A percentile compares a stretch with the other conserved stretches of the same genome.
phyloP scores from a whole-genome alignment of 2,888 invertebrate species.

The Tinea semifulvella region DNA sequence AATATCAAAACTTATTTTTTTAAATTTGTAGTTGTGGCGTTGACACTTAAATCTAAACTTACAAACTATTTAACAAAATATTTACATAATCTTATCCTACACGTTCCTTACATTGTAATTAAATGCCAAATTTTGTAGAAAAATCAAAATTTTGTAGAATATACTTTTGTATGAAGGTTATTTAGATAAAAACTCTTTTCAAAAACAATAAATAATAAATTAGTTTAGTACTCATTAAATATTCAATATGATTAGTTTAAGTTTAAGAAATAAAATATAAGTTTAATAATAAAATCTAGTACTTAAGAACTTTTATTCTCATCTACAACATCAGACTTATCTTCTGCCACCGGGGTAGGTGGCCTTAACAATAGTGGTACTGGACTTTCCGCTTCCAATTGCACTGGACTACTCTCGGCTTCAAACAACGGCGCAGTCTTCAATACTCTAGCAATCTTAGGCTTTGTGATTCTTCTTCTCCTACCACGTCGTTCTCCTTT shows the following conservation, averaged over 20 bases:
- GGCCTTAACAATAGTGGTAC: constrained; percentile 39
- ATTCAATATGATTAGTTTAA: not conserved
- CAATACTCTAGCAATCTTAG: constrained; percentile 36
- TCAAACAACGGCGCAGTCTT: constrained; percentile 49
- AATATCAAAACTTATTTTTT: not conserved
- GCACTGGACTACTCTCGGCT: constrained; percentile 29
- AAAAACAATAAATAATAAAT: not conserved
- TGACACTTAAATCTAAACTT: not conserved
- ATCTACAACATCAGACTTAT: constrained; percentile 30
- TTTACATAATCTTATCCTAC: constrained; percentile 16
- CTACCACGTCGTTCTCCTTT: constrained; percentile 37
- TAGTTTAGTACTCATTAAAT: not conserved
- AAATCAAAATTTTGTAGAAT: constrained; percentile 1
- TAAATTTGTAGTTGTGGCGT: constrained; percentile 10
- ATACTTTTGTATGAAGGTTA: not conserved
- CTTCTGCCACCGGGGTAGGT: constrained; percentile 35
- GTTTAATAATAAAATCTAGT: not conserved
- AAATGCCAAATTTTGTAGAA: constrained; percentile 25
- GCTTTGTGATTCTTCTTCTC: constrained; percentile 38
- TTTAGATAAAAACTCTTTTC: too few species aligned
- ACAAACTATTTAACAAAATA: not conserved
- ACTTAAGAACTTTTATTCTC: constrained; percentile 19
- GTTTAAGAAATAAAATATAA: not conserved
- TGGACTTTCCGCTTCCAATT: constrained; percentile 25
- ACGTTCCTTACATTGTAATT: constrained; percentile 14